Base-by-base conservation (phyloP, 2,113 vertebrate species). In the Clinocottus analis region DNA sequence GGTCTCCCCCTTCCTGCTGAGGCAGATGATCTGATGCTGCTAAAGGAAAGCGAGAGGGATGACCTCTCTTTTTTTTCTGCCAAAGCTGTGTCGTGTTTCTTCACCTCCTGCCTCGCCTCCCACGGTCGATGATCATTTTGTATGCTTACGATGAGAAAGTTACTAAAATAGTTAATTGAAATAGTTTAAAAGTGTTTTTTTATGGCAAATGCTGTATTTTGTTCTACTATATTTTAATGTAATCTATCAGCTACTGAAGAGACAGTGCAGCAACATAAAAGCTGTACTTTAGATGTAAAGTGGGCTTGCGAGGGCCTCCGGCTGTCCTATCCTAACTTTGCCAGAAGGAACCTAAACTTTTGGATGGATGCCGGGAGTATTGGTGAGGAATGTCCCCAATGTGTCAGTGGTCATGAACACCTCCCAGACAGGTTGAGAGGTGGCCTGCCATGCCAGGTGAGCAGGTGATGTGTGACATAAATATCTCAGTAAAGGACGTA, bases 341-440 rank as follows among this genome's bases (percentile, higher is more conserved):
- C 17, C 27, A 61, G 9, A n/a, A 63, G 7, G 31, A n/a, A 39
- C 29, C 9, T 75, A 5, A 33, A 25, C 31, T 11, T 61, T 60
- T 59, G 21, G 4, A 47, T 3, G 31, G 41, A 39, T 23, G 21
- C 11, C 39, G 31, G n/a, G 16, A 62, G 56, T 13, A 25, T 27
- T 60, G 6, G 31, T 51, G 23, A 58, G n/a, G 25, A 39, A 3
- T n/a, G 23, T 31, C 19, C n/a, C 19, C 33, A 7, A 47, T 45
- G 23, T 60, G 56, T 51, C 64, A 73, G 39, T 17, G 41, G 73
- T 45, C 31, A 79, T 45, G 66, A 70, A 71, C 60, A 82, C 72
- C 53, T 58, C 19, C 10, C 13, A 35, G 25, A 60, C 68, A 73
- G 27, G 72, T 53, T 51, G 51, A 72, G 59, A 1, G 29, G 29